Base-by-base conservation (phyloP, 1,140 invertebrate species). In the Heliothis virescens region DNA sequence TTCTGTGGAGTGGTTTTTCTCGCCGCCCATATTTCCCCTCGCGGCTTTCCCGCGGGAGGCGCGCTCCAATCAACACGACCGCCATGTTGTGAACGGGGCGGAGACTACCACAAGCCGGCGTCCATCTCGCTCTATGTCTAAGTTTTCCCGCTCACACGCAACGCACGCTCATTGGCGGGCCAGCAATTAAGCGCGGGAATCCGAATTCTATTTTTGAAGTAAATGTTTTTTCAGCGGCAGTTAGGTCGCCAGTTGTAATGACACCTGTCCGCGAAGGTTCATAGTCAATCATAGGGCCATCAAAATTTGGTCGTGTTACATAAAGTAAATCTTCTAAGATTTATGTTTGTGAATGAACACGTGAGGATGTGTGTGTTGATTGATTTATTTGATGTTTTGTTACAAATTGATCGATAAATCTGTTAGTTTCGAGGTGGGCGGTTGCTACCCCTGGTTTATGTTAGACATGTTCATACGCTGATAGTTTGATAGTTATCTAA, bases 181-280 rank as follows among this genome's bases (percentile, higher is more conserved):
- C 83, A 84, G 91, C 91, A 93, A 94, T 94, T 94, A 93, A 93
- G 89, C 93, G 92, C 93, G 92, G 90, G 92, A 93, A 93, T 94
- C 93, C 89, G 88, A 93, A 93, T 91, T 93, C 93, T 94, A 94
- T 94, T 94, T 94, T 94, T 92, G 91, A 91, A 91, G 92, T 92
- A 92, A 94, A 93, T 94, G 87, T 93, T 94, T 94, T 94, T 94
- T 94, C 92, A 93, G 92, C 78, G 83, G 60, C 29, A 21, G 63
- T 83, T 88, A 90, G 69, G 86, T 82, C 74, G 84, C 87, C 86
- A 79, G 85, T 82, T 85, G 75, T 71, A 82, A 84, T 79, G 88
- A 90, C 90, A 92, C 87, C 86, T 91, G 89, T 88, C 85, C 62
- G 53, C 73, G 78, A 52, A 80, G 26, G 75, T 79, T 78, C 34